Evolutionary conservation across 2,113 vertebrate species (phyloP).

Genomic region (Myotis yumanensis): DNA sequence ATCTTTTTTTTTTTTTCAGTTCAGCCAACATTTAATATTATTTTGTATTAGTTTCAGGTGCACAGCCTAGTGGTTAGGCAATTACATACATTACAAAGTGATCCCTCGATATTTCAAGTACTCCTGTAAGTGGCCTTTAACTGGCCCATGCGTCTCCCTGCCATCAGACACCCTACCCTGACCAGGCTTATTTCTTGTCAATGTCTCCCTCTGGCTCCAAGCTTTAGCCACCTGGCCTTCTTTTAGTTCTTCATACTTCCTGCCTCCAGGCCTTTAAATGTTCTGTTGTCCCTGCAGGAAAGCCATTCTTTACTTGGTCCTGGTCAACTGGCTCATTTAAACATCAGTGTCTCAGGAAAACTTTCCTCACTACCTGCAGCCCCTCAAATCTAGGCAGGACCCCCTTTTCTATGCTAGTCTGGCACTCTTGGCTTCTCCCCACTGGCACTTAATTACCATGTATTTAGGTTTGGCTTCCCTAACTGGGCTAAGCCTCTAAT

Average conservation of each 20-base stretch:
- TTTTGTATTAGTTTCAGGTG: background rate
- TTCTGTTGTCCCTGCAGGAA: background rate
- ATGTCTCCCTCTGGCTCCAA: background rate
- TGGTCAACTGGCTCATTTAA: background rate
- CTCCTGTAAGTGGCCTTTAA: background rate
- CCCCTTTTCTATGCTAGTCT: background rate
- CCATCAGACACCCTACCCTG: background rate
- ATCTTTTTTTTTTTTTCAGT: background rate
- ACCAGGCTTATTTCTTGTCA: background rate
- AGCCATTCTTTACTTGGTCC: background rate
- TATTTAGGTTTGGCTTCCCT: background rate
- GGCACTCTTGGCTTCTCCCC: background rate
- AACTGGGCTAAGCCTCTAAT: background rate
- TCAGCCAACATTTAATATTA: background rate
- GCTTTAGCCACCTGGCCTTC: background rate
- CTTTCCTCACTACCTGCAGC: background rate
- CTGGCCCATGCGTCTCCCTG: background rate
- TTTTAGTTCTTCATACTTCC: background rate
- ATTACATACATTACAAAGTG: background rate
- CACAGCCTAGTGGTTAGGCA: background rate
- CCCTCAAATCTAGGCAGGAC: background rate
- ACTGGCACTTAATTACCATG: conserved; percentile 14
- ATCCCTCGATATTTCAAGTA: background rate
- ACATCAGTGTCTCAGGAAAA: background rate
- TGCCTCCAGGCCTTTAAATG: background rate